Evolutionary conservation across 64 coral and sea anemone species (phyloP), one percentile per base, ranked within the genome.

Genomic region (Montipora foliosa): DNA sequence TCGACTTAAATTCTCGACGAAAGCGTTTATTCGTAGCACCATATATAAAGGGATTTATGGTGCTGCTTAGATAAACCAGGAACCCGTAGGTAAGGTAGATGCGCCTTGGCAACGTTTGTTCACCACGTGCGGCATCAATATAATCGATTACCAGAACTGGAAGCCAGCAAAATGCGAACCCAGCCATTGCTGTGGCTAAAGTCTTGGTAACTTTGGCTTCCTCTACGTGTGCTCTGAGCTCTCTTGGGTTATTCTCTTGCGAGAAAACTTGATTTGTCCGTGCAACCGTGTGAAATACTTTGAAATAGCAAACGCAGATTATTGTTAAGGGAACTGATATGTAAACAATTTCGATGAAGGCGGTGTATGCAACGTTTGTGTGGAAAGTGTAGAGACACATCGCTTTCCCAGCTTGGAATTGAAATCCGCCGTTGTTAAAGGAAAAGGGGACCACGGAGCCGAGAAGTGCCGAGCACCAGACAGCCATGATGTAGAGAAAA

Each of bases 161-260:
- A 90, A 96, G 73, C 95, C 95, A 96, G 72, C 91, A 96, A 78
- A 93, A 49, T 11, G 89, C 72, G 58, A 96, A 96, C 2, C 91
- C 91, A 22, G 79, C 82, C 25, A 96, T 75, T 0, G 93, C 95
- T 19, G 84, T 84, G 2, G 73, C 64, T 82, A 94, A 22, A n/a
- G 93, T 91, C 70, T 91, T 91, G 14, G 90, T 91, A 4, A 91
- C 81, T 61, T 83, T 91, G 0, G 90, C 81, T 83, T 91, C 90
- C 83, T 83, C 78, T 10, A 91, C 53, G 47, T 91, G 68, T 14
- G 61, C 90, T 25, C 90, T 64, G 3, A 91, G 79, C 19, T 82
- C 64, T 3, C 74, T 45, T 4, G 47, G 13, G 6, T 51, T 64
- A 12, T 12, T 53, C 47, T 81, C 22, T 44, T 74, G 67, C 49